Evolutionary conservation across 2,888 invertebrate species (phyloP).

Genomic region (Pinctada fucata): DNA sequence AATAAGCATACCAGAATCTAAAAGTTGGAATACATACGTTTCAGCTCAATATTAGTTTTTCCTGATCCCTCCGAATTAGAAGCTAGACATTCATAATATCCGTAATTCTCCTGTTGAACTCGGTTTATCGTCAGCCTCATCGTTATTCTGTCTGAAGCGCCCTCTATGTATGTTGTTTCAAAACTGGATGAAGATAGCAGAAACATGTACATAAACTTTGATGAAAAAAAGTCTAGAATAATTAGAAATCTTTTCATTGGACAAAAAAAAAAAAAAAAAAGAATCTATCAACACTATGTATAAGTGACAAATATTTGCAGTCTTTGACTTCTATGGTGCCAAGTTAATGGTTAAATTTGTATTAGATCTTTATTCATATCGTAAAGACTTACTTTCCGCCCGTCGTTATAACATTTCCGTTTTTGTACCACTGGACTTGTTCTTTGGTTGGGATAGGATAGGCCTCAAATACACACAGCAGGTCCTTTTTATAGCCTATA

Average conservation of each 20-base stretch:
- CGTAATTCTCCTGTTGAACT: conserved; percentile 57
- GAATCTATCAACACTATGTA: no score
- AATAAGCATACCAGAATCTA: no score
- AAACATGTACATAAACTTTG: no score
- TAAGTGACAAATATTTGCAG: no score
- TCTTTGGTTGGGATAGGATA: conserved; percentile 60
- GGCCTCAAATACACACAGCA: conserved; percentile 64
- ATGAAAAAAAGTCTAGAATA: conserved; percentile 4
- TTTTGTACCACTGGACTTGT: conserved; percentile 61
- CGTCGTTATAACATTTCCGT: conserved; percentile 44
- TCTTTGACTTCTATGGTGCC: no score
- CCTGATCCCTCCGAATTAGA: conserved; percentile 57
- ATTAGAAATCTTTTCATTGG: no score
- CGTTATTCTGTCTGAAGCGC: conserved; percentile 33
- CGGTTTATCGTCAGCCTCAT: conserved; percentile 56
- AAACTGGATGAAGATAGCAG: conserved; percentile 8
- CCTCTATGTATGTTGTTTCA: conserved; percentile 34
- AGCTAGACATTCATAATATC: conserved; percentile 61
- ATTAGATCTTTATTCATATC: no score
- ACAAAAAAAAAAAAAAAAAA: no score
- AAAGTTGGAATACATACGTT: conserved; percentile 36
- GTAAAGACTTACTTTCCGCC: conserved; percentile 41
- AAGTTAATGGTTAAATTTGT: no score
- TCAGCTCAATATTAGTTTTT: conserved; percentile 40
- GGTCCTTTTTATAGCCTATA: conserved; percentile 56